Base-by-base conservation (phyloP, 2,113 vertebrate genomes). In the Echinops telfairi region DNA sequence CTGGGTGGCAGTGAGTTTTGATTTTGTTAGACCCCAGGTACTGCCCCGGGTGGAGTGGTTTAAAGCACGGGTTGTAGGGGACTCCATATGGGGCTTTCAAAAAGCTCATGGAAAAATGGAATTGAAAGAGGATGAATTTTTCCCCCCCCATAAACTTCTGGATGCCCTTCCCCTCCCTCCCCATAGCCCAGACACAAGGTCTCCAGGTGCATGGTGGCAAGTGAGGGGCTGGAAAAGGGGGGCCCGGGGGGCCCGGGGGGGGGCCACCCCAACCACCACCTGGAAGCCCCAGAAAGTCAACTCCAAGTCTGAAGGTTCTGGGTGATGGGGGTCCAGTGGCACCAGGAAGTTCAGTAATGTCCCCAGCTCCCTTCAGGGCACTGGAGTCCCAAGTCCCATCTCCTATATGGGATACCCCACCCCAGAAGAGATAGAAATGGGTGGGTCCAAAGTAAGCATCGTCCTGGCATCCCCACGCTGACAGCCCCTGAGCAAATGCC, bases 401-500 rank as follows among this genome's bases (percentile, higher is more conserved):
- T 89, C 77, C 83, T 64, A 20, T 31, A 75, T 4, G 16, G 43
- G 14, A 20, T 10, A 14, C 60, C 22, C 86, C 38, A 6, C 47
- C n/a, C 58, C 86, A 20, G 29, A 40, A 1, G 75, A 7, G 36
- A 19, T 1, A 7, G 90, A 85, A n/a, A 88, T 94, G 81, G 91
- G 92, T 57, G 58, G 84, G 86, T 89, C 58, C 85, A 76, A 38
- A 82, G 25, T 29, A 16, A 83, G 76, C 71, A 58, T 89, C 83
- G 88, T 89, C 83, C 29, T 33, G 64, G 38, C 31, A 0, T 70
- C 58, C 0, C 3, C 0, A 0, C 91, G 64, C n/a, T 25, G 80
- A 93, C 75, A 17, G 1, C 22, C 78, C 87, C 84, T 31, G 57
- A n/a, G 80, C 86, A 75, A 77, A 95, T 62, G 78, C 60, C 92